Evolutionary conservation across 2,888 invertebrate species (phyloP), one percentile per base, ranked within the genome.

Genomic region (Stenodema calcarata): DNA sequence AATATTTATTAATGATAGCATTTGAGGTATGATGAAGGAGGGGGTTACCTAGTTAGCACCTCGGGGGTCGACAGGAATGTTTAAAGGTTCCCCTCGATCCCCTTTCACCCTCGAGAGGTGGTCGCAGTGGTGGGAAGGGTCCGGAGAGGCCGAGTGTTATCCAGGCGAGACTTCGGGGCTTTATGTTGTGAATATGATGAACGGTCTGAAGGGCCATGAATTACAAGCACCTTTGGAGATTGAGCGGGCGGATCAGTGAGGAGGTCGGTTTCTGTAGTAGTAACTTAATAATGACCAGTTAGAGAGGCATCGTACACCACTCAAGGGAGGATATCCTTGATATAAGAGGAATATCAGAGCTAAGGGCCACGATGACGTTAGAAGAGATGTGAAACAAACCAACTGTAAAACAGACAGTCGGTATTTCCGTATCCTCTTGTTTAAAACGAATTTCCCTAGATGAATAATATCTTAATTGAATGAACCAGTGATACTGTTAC

Each of bases 131-230:
- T 80, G 80, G 80, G 28, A 16, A 18, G 18, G 54, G 50, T 27
- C 3, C 16, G 27, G 78, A 42, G 41, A 23, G 14, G 47, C 44
- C 27, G 78, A 23, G 78, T 42, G 42, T 78, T 27, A 44, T 12
- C 14, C 30, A 50, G 80, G 18, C 80, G 54, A 27, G 47, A 30
- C 80, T 54, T 28, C n/a, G 50, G 30, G 30, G 30, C 35, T 80
- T 80, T 80, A 80, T 80, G 54, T 35, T 54, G 80, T 80, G 80
- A 80, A 80, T 80, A 80, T 80, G 80, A 80, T 80, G 54, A 80
- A 80, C 80, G 80, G 35, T 18, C 23, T 54, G 80, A 80, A 80
- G 80, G 80, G 80, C 28, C 80, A 54, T 80, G 80, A 80, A 80
- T 80, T 80, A 80, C 54, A 80, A 80, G 80, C 50, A 54, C 80